These are phyloP conservation scores for Stenurella melanura DNA, from an alignment of 2,888 invertebrate genomes.

Conservation along the genomic window DNA sequence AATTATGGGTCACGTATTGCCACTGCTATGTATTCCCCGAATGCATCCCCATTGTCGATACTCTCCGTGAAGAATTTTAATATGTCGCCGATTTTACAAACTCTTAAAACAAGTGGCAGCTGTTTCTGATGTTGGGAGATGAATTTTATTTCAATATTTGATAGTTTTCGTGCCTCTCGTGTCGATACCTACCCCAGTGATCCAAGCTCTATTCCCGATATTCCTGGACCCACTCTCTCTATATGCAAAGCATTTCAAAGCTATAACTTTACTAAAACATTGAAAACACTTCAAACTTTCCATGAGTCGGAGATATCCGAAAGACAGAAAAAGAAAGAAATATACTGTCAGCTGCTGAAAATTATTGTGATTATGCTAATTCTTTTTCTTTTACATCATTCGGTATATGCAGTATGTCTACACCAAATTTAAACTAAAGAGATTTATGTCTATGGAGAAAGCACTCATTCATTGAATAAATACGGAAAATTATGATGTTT, in stretches of 20 bases:
- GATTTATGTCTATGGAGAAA: constrained; percentile 51
- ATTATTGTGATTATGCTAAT: constrained; percentile 80
- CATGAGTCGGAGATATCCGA: constrained; percentile 57
- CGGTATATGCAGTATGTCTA: constrained; percentile 57
- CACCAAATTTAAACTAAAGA: constrained; percentile 53
- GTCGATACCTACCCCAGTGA: constrained; percentile 64
- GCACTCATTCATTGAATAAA: constrained; percentile 33
- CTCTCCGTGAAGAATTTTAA: constrained; percentile 71
- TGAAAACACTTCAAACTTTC: constrained; percentile 73
- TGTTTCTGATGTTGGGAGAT: constrained; percentile 74
- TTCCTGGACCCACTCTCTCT: constrained; percentile 65
- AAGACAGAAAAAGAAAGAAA: constrained; percentile 74
- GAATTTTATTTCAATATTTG: constrained; percentile 76
- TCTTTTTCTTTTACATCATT: constrained; percentile 71
- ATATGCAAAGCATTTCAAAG: constrained; percentile 73
- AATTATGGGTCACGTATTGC: constrained; percentile 52
- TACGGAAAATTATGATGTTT: constrained; percentile 25
- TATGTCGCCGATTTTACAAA: constrained; percentile 74
- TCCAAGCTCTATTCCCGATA: constrained; percentile 55
- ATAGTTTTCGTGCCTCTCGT: constrained; percentile 71
- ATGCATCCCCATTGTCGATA: constrained; percentile 63
- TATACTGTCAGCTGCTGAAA: constrained; percentile 79
- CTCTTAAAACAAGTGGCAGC: constrained; percentile 74
- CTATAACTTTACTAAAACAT: constrained; percentile 73
- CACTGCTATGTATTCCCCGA: constrained; percentile 56